Evolutionary conservation across 1,140 invertebrate genomes (phyloP).

Genomic region (Ostrea denselamellosa): DNA sequence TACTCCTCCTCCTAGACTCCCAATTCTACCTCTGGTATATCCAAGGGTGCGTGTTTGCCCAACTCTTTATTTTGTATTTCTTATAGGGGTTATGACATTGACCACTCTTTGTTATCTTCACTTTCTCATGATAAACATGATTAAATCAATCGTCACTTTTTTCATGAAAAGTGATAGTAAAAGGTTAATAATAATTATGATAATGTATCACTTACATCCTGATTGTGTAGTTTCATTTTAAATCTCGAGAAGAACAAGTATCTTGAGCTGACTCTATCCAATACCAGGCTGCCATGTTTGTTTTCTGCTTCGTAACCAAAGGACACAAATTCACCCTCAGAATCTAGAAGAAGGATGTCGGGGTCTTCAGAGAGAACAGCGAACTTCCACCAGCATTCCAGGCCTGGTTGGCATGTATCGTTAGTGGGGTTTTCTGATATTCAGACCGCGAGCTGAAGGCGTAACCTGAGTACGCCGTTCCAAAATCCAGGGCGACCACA

Average conservation of each 20-base stretch:
- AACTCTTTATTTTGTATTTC: no score
- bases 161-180: no score
- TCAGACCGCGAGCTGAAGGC: constrained; percentile 39
- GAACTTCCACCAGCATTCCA: constrained; percentile 45
- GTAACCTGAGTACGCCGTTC: constrained; percentile 49
- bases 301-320: constrained; percentile 56
- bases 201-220: not conserved
- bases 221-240: constrained; percentile 51
- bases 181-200: no score
- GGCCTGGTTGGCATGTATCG: constrained; percentile 42
- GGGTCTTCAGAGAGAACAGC: constrained; percentile 45
- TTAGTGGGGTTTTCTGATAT: constrained; percentile 34
- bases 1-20: no score
- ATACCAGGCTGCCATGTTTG: constrained; percentile 17
- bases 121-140: no score
- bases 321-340: constrained; percentile 33
- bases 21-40: no score
- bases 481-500: constrained; percentile 47
- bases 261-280: constrained; percentile 29
- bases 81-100: no score
- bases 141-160: no score
- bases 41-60: no score
- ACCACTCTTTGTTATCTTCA: no score
- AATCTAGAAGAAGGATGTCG: constrained; percentile 47
- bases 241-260: constrained; percentile 46